These are phyloP conservation scores for Panopea generosa DNA, from an alignment of 2,888 invertebrate species.

Conservation along the genomic window DNA sequence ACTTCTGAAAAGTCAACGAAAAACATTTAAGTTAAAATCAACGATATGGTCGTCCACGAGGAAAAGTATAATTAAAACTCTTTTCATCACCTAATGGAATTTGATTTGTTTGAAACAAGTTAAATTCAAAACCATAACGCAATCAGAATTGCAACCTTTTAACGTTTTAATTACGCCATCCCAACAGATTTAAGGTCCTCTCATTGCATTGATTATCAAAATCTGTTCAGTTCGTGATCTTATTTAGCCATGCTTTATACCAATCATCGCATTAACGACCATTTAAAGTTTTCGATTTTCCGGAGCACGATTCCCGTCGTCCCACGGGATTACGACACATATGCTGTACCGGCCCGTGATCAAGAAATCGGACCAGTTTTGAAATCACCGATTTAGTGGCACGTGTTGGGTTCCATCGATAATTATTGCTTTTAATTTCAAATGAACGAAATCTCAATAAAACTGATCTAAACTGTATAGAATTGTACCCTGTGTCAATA, in stretches of 20 bases:
- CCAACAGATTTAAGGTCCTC: constrained; percentile 36
- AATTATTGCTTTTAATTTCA: constrained; percentile 63
- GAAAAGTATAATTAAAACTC: constrained; percentile 36
- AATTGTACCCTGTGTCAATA: constrained; percentile 57
- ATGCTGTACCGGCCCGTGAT: constrained; percentile 38
- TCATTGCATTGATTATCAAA: constrained; percentile 25
- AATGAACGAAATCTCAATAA: constrained; percentile 61
- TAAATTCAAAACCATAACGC: constrained; percentile 39
- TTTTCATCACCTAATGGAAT: constrained; percentile 58
- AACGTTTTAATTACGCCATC: constrained; percentile 58
- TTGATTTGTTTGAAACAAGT: constrained; percentile 47
- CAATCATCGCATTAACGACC: constrained; percentile 51
- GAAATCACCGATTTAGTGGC: constrained; percentile 48
- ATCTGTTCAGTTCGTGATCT: constrained; percentile 30
- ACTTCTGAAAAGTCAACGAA: too few relatives aligned
- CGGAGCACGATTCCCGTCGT: constrained; percentile 39
- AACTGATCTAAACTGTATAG: constrained; percentile 54
- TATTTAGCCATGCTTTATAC: constrained; percentile 36
- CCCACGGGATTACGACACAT: constrained; percentile 50
- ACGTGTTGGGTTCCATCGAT: constrained; percentile 46
- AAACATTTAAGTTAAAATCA: too few relatives aligned
- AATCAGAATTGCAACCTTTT: constrained; percentile 55
- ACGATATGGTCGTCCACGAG: not conserved
- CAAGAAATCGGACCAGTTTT: constrained; percentile 37
- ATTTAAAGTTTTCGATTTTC: constrained; percentile 64